A percentile compares a stretch with the other conserved stretches of the same genome.
Evolutionary conservation across 1,140 invertebrate species (phyloP).

Genomic region (Aculops lycopersici): DNA sequence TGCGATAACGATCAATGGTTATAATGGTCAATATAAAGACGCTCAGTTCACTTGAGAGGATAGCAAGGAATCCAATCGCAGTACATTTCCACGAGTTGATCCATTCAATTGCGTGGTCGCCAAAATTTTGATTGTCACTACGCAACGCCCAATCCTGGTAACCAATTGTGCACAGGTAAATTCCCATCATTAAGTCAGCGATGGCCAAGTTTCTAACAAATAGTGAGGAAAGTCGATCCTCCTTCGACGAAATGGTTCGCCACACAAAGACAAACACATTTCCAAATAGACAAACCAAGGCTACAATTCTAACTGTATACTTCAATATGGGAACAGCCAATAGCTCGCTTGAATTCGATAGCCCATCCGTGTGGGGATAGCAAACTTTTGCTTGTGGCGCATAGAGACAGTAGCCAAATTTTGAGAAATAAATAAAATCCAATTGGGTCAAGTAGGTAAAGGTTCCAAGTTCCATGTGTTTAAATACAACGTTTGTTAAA

Average conservation of each 20-base stretch:
- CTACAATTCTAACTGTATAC: constrained; percentile 35
- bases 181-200: constrained; percentile 40
- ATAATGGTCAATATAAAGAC: constrained; percentile 38
- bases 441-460: constrained; percentile 6
- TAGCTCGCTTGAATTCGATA: constrained; percentile 22
- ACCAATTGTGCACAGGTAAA: constrained; percentile 36
- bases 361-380: constrained; percentile 28
- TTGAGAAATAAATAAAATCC: constrained; percentile 27
- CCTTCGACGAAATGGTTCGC: constrained; percentile 22
- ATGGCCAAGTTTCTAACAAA: constrained; percentile 39
- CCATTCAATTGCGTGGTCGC: constrained; percentile 28
- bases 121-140: constrained; percentile 28
- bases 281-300: constrained; percentile 26
- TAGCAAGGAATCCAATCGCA: constrained; percentile 26
- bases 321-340: constrained; percentile 27
- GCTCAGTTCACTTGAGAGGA: constrained; percentile 34
- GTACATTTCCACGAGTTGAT: constrained; percentile 31
- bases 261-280: constrained; percentile 33
- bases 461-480: constrained; percentile 8
- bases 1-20: constrained; percentile 30
- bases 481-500: constrained; percentile 7
- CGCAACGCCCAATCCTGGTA: constrained; percentile 28
- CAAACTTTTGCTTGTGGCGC: constrained; percentile 27
- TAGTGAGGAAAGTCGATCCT: constrained; percentile 17
- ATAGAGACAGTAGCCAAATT: constrained; percentile 32